Percentiles rank a stretch among this genome's conserved stretches.
Evolutionary conservation across 2,888 invertebrate genomes (phyloP).

Genomic region (Epistrophe eligans): DNA sequence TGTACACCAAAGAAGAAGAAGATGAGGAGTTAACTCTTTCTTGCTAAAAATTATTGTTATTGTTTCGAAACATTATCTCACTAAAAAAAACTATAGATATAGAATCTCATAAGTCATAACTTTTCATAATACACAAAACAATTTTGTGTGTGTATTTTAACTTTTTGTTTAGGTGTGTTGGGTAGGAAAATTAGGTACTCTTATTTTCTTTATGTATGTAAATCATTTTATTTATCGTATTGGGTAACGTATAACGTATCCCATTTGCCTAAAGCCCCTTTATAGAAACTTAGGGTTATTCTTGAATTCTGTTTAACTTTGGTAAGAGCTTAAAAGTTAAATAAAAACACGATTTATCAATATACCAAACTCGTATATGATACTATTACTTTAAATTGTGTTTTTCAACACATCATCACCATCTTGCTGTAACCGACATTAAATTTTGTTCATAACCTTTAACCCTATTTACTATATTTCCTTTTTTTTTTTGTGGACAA

Average conservation of each 20-base stretch:
- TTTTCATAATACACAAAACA: no score
- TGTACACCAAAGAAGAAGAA: no score
- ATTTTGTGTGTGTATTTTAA: no score
- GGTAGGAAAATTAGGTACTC: no score
- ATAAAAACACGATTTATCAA: not conserved
- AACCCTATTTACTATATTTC: not conserved
- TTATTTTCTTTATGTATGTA: not conserved
- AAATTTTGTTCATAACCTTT: not conserved
- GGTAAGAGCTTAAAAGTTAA: not conserved
- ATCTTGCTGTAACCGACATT: not conserved
- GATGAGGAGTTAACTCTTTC: no score
- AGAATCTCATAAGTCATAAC: no score
- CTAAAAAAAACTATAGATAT: no score
- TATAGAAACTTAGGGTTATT: not conserved
- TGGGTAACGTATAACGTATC: not conserved
- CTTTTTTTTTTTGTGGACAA: not conserved
- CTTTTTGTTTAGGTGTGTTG: no score
- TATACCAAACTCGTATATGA: no score
- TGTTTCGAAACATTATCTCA: no score
- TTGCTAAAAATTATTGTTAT: no score
- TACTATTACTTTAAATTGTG: not conserved
- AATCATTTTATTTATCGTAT: not conserved
- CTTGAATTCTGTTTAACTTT: not conserved
- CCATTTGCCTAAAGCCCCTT: not conserved
- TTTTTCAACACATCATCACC: not conserved